These are phyloP conservation scores for Lasioglossum zephyrum DNA, from an alignment of 2,888 invertebrate genomes.

Conservation along the genomic window DNA sequence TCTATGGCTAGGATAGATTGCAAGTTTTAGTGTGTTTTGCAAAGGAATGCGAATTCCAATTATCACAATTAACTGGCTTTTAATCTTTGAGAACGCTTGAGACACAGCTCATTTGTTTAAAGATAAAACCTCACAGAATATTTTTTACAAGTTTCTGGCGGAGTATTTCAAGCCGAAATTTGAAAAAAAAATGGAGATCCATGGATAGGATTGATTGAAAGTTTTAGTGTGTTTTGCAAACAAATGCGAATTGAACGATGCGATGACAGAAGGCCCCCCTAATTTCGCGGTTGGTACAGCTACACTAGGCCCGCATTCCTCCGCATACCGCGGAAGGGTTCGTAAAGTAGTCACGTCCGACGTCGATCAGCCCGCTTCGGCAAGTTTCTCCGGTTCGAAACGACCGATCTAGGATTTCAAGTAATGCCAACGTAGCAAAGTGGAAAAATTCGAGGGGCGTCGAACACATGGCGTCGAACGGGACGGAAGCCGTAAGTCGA, in stretches of 20 bases:
- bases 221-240: neutral
- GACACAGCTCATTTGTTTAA: neutral
- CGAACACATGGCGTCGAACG: conserved; percentile 45
- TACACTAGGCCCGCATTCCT: neutral
- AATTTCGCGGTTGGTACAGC: neutral
- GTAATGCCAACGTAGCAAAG: neutral
- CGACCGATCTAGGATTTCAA: conserved; percentile 44
- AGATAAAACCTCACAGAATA: neutral
- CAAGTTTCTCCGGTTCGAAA: conserved; percentile 1
- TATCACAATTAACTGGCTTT: neutral
- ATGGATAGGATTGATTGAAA: neutral
- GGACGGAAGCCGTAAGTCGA: conserved; percentile 72
- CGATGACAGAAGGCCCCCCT: neutral
- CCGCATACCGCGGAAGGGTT: conserved; percentile 1
- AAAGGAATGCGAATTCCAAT: no score
- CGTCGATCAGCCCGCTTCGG: conserved; percentile 7
- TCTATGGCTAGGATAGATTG: neutral
- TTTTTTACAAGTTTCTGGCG: neutral
- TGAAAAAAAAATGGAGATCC: no score
- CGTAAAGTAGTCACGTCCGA: conserved; percentile 31
- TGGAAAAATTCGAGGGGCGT: conserved; percentile 18
- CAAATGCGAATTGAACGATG: neutral
- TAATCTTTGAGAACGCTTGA: no score
- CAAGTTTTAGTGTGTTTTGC: no score
- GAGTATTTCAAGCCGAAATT: neutral